These are phyloP conservation scores for Aix galericulata DNA, from an alignment of 2,113 vertebrate genomes.

Conservation along the genomic window DNA sequence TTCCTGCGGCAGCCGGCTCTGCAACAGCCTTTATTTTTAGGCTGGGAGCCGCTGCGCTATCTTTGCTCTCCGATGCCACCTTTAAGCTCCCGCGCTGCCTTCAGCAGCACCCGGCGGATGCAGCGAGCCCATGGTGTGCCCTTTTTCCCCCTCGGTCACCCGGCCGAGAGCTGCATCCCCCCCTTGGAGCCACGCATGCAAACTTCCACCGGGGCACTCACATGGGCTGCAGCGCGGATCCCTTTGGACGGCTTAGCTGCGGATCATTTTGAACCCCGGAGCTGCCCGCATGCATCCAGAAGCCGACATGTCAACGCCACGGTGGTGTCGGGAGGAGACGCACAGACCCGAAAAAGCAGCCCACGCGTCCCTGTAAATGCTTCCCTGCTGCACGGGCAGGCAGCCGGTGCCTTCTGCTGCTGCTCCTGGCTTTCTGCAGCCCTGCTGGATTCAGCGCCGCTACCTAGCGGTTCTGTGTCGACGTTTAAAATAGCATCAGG, in stretches of 20 bases:
- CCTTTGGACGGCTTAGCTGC: conserved; percentile 22
- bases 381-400: background rate
- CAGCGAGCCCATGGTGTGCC: background rate
- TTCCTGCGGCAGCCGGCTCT: background rate
- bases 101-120: background rate
- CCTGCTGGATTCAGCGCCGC: background rate
- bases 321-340: background rate
- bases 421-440: background rate
- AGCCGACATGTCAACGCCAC: background rate
- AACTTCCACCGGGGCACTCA: conserved; percentile 43
- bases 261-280: background rate
- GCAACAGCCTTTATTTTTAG: background rate
- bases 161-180: background rate
- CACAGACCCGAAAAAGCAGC: background rate
- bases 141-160: background rate
- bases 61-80: background rate
- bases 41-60: background rate
- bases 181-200: conserved; percentile 16
- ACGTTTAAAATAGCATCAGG: conserved; percentile 61
- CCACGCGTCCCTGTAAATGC: background rate
- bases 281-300: background rate
- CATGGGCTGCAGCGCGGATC: conserved; percentile 14
- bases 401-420: background rate
- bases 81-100: background rate
- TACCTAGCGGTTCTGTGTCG: conserved; percentile 34